These are phyloP conservation scores for Drosophila affinis DNA, from an alignment of 2,888 invertebrate species.

Conservation along the genomic window DNA sequence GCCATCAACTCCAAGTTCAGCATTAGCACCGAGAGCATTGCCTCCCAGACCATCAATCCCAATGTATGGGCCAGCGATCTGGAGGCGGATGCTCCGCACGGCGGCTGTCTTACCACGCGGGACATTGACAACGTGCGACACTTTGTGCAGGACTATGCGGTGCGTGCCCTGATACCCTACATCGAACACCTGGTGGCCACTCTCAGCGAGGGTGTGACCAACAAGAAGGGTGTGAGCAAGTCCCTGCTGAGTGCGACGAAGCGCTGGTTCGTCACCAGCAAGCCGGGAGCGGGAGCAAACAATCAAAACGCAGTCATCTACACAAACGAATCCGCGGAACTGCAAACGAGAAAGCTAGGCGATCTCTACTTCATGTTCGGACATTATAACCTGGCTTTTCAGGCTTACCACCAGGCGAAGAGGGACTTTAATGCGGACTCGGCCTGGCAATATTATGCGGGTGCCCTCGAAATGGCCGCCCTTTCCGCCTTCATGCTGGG, in stretches of 20 bases:
- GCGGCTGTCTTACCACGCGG: slow-evolving; percentile 89
- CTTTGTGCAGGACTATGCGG: slow-evolving; percentile 94
- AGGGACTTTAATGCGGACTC: slow-evolving; percentile 98
- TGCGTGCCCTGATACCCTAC: slow-evolving; percentile 94
- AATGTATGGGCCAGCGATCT: slow-evolving; percentile 86
- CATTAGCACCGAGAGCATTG: slow-evolving; percentile 86
- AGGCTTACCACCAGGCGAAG: slow-evolving; percentile 97
- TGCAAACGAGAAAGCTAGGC: slow-evolving; percentile 95
- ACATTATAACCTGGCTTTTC: slow-evolving; percentile 94
- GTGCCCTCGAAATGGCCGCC: slow-evolving; percentile 98
- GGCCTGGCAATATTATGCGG: slow-evolving; percentile 98
- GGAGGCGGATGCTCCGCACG: slow-evolving; percentile 86
- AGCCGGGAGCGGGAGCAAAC: slow-evolving; percentile 89
- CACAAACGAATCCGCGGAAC: slow-evolving; percentile 92
- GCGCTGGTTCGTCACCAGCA: slow-evolving; percentile 96
- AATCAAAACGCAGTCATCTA: slow-evolving; percentile 92
- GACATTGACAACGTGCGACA: slow-evolving; percentile 94
- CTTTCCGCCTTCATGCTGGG: slow-evolving; percentile 95
- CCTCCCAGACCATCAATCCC: slow-evolving; percentile 84
- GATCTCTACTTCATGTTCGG: slow-evolving; percentile 98
- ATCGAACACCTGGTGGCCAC: slow-evolving; percentile 94
- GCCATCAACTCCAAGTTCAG: slow-evolving; percentile 84
- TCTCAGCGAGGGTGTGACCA: slow-evolving; percentile 91
- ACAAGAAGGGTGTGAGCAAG: slow-evolving; percentile 96
- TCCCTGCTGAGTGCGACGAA: slow-evolving; percentile 97